Evolutionary conservation across 2,113 vertebrate genomes (phyloP).

Genomic region (Agapornis roseicollis): DNA sequence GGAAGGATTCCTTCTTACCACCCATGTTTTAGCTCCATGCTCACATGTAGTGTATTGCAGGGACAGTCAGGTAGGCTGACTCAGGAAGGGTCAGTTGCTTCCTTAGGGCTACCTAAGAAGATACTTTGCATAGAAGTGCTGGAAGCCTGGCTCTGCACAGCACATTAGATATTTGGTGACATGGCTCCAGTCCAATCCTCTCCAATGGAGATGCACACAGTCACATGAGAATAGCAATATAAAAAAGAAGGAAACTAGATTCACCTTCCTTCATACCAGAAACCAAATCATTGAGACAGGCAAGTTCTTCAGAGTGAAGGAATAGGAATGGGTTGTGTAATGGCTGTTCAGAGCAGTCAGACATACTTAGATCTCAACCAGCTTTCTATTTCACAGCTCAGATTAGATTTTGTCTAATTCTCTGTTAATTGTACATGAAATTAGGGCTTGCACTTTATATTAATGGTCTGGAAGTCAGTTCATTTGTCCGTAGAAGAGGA

Average conservation of each 20-base stretch:
- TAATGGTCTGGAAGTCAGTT: background rate
- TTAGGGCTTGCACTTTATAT: background rate
- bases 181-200: background rate
- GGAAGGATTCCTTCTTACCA: background rate
- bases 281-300: background rate
- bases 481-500: background rate
- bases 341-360: background rate
- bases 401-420: background rate
- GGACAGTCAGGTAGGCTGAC: background rate
- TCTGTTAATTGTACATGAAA: background rate
- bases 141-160: background rate
- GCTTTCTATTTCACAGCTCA: background rate
- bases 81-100: background rate
- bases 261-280: background rate
- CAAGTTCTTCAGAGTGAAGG: background rate
- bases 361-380: background rate
- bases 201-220: background rate
- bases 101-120: background rate
- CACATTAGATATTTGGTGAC: background rate
- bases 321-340: background rate
- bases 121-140: background rate
- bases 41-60: background rate
- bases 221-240: background rate
- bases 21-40: background rate
- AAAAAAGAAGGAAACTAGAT: background rate